These are phyloP conservation scores for Aphelenchoides besseyi DNA, from an alignment of 1,140 invertebrate genomes.

Conservation along the genomic window DNA sequence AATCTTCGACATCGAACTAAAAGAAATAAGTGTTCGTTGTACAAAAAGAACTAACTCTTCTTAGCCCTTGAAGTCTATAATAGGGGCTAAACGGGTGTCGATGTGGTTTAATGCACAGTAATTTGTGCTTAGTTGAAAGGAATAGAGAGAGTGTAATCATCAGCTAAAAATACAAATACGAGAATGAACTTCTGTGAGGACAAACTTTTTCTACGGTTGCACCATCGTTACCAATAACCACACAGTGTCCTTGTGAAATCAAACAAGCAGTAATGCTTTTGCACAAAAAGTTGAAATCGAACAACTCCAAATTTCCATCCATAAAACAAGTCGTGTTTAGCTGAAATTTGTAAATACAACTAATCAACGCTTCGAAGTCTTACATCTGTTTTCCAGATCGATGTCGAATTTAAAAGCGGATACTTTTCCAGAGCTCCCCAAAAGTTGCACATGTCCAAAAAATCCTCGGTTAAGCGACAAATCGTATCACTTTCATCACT, in stretches of 20 bases:
- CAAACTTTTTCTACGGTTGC: conserved; percentile 20
- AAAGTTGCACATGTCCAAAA: conserved; percentile 22
- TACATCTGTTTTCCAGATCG: conserved; percentile 11
- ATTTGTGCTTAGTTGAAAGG: conserved; percentile 16
- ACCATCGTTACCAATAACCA: conserved; percentile 25
- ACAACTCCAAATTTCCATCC: neutral
- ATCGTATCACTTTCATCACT: conserved; percentile 26
- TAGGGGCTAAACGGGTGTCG: conserved; percentile 30
- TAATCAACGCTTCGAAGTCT: conserved; percentile 22
- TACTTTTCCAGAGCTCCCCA: conserved; percentile 37
- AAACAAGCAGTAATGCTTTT: conserved; percentile 33
- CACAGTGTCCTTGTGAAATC: conserved; percentile 30
- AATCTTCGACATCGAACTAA: conserved; percentile 25
- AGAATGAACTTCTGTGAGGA: neutral
- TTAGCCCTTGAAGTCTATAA: conserved; percentile 30
- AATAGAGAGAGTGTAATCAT: conserved; percentile 30
- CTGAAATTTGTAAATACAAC: neutral
- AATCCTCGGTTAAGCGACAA: conserved; percentile 31
- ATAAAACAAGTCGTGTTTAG: neutral
- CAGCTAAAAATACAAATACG: conserved; percentile 15
- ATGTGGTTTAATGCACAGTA: conserved; percentile 33
- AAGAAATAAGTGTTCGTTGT: conserved; percentile 8
- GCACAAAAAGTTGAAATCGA: conserved; percentile 21
- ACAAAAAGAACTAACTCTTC: conserved; percentile 30
- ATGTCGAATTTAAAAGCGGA: conserved; percentile 12